Evolutionary conservation across 2,113 vertebrate species (phyloP).

Genomic region (Plecturocebus donacophilus): DNA sequence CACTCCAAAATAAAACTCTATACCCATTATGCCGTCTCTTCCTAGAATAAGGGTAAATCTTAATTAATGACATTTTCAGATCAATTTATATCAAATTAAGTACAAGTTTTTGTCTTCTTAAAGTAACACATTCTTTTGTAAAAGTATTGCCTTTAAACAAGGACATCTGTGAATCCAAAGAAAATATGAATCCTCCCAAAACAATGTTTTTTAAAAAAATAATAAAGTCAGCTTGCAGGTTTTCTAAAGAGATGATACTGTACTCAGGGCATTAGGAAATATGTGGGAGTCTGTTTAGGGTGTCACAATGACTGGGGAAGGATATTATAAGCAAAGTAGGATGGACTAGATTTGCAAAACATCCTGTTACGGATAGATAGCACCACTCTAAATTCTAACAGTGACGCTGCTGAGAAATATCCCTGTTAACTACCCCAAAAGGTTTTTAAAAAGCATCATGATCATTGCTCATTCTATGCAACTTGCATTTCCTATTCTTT

Average conservation of each 20-base stretch:
- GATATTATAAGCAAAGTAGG: background rate
- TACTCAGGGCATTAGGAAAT: background rate
- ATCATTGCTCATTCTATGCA: background rate
- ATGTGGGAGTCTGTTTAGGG: too few species aligned
- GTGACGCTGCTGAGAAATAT: background rate
- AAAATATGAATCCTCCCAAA: background rate
- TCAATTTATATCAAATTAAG: background rate
- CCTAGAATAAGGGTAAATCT: background rate
- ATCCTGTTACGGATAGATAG: background rate
- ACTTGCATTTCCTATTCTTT: conserved; percentile 65
- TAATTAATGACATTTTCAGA: conserved; percentile 15
- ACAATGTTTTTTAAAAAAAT: background rate
- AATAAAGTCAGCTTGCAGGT: background rate
- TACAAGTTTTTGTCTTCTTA: background rate
- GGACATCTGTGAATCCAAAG: conserved; percentile 7
- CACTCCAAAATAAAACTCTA: background rate
- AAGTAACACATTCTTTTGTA: background rate
- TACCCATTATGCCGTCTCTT: background rate
- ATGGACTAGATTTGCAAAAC: background rate
- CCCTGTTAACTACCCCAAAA: background rate
- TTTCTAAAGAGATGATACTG: background rate
- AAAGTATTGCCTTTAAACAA: background rate
- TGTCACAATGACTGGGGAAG: background rate
- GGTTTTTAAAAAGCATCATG: background rate
- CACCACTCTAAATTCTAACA: background rate